Base-by-base conservation (phyloP, 2,113 vertebrate species). In the Nannobrachium achirus region DNA sequence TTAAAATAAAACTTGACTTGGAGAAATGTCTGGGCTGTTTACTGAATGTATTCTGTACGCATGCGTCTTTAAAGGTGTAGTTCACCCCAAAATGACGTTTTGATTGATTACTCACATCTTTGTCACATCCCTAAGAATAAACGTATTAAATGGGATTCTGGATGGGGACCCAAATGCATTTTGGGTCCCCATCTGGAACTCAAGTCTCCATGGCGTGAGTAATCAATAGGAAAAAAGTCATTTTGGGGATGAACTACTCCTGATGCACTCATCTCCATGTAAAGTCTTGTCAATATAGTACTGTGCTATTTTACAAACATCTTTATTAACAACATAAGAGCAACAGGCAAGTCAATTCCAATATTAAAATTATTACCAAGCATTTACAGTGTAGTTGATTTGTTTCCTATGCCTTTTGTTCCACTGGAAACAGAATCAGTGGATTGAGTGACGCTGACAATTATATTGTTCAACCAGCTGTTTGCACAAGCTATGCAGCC, bases 1-100 rank as follows among this genome's bases (percentile, higher is more conserved):
- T 69, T 73, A 69, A 76, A 89, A 86, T 89, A 89, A 88, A 90
- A 55, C 56, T n/a, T 65, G 69, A 82, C 71, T 77, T 44, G 42
- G 70, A 81, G 50, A 81, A 63, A 25, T 45, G 6, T 25, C 25
- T 33, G 25, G n/a, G 41, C 46, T 7, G 10, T 75, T 46, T 51
- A 46, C 58, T 84, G 51, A 3, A 52, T 61, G 71, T 56, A 13
- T 64, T 65, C 41, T 55, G 25, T 33, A 33, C 6, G 25, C 25
- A 33, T 33, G n/a, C n/a, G n/a, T n/a, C n/a, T n/a, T n/a, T n/a
- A n/a, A n/a, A n/a, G n/a, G n/a, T n/a, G n/a, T n/a, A n/a, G n/a
- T n/a, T n/a, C n/a, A n/a, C n/a, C n/a, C n/a, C n/a, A n/a, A n/a
- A n/a, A n/a, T n/a, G n/a, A n/a, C n/a, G n/a, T n/a, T n/a, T n/a